Evolutionary conservation across 2,797 vertebrate genomes (phyloP), one percentile per base, ranked within the genome.

Genomic region (Botia kubotai): DNA sequence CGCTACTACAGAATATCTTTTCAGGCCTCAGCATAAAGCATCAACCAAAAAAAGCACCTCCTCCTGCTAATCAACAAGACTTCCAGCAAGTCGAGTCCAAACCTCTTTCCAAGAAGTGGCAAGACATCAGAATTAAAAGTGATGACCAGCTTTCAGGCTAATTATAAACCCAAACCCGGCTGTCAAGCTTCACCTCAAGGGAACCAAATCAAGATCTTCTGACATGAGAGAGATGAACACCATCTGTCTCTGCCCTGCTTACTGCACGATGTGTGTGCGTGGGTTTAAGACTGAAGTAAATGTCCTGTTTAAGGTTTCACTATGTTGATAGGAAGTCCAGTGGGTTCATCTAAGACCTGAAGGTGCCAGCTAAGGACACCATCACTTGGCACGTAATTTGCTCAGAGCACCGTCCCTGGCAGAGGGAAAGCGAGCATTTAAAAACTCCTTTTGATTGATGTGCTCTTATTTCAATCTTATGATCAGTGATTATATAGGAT

Each of bases 401-500:
- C 86, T 86, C 57, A 65, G 58, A 67, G 63, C 29, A 82, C 60
- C 46, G 83, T 90, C 88, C 80, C 85, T 52, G 78, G 82, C 84
- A 79, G 70, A 82, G 86, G 71, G 83, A 79, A 72, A 70, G 36
- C 69, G 77, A 82, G 63, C 81, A 71, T 77, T 85, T 43, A 79
- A 36, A 89, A 86, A 83, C 87, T 89, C 80, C 73, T 86, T 84
- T 85, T 88, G 89, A 92, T 86, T 93, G 93, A 94, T 91, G 92
- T 91, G 87, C 89, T 90, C 90, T 90, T 92, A 85, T 89, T 85
- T 90, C 71, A 80, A n/a, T 57, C 89, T 89, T 93, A 91, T 95
- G 92, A 94, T 94, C 92, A 87, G 88, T 84, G 89, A 93, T 95
- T 94, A 94, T 92, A 87, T 78, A 50, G 68, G 86, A 90, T 94